Base-by-base conservation (phyloP, 1,140 invertebrate genomes). In the Euglossa dilemma region DNA sequence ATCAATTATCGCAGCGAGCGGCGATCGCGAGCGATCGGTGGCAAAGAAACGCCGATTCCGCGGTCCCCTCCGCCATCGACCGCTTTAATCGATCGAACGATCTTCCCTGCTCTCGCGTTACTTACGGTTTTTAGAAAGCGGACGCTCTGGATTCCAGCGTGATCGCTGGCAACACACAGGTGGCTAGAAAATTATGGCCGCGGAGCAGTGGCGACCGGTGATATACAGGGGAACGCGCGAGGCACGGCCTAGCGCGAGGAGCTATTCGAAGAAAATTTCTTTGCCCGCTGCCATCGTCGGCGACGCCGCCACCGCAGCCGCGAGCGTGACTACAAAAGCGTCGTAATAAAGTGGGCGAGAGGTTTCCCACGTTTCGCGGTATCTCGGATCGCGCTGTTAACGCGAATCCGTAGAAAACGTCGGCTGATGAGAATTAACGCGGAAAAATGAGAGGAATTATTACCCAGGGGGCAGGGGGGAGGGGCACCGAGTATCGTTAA, bases 71-170 rank as follows among this genome's bases (percentile, higher is more conserved):
- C 12, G 12, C 45, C 67, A 20, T 56, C 28, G 18, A 72, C 12
- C 16, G 28, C 18, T 78, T 84, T 81, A 81, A 84, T 84, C 77
- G 70, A 72, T 79, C 61, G 28, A 59, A 80, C 83, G 78, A 85
- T 85, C 84, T 72, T 85, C 80, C 64, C 47, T 8, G 50, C 23
- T 72, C 50, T 59, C 59, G 84, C 84, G 59, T 85, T 77, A 43
- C 84, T 82, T 82, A 82, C 67, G 67, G 66, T 85, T 83, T 85
- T 85, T 85, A 85, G 84, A 85, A 85, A 85, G 84, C 80, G 50
- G 80, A 77, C 73, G 79, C 67, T 85, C 80, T 76, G 84, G 67
- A 85, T 85, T 85, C 83, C 83, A 74, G 14, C 79, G 43, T 56
- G 83, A 85, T 85, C 83, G 78, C n/a, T 59, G 52, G 18, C 25